Evolutionary conservation across 2,797 vertebrate species (phyloP).

Genomic region (Prionace glauca): DNA sequence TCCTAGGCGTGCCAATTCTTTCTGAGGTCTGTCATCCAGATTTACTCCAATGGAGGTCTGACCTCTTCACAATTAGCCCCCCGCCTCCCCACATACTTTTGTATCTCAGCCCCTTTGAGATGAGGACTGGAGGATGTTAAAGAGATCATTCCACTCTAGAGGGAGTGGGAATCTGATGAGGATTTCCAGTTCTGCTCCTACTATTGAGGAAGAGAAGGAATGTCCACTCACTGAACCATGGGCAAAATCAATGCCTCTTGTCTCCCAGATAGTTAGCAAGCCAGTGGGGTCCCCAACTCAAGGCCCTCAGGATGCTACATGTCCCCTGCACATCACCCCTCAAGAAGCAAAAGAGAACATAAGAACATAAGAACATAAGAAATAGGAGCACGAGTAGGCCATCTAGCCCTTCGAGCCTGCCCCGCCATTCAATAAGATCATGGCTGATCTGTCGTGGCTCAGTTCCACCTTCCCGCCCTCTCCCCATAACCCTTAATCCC

Average conservation of each 20-base stretch:
- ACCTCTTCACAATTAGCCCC: not conserved
- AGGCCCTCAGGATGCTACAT: not conserved
- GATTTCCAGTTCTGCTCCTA: not conserved
- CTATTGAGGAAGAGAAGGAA: not conserved
- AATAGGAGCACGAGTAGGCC: no score
- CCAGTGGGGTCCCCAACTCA: not conserved
- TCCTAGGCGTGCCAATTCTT: not conserved
- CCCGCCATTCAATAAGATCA: no score
- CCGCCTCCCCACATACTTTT: not conserved
- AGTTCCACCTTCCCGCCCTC: no score
- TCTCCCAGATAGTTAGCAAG: not conserved
- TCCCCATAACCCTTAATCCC: no score
- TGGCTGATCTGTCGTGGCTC: no score
- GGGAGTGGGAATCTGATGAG: not conserved
- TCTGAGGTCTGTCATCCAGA: not conserved
- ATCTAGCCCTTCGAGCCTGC: no score
- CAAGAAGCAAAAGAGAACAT: no score
- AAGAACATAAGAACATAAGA: no score
- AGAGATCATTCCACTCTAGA: not conserved
- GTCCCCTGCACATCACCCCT: not conserved
- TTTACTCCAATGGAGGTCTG: not conserved
- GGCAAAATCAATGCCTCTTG: not conserved
- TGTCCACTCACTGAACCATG: not conserved
- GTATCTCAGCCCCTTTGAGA: not conserved
- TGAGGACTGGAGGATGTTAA: no score